phyloP scores from a whole-genome alignment of 2,797 vertebrate genomes.

The Spinus olivaceus region DNA sequence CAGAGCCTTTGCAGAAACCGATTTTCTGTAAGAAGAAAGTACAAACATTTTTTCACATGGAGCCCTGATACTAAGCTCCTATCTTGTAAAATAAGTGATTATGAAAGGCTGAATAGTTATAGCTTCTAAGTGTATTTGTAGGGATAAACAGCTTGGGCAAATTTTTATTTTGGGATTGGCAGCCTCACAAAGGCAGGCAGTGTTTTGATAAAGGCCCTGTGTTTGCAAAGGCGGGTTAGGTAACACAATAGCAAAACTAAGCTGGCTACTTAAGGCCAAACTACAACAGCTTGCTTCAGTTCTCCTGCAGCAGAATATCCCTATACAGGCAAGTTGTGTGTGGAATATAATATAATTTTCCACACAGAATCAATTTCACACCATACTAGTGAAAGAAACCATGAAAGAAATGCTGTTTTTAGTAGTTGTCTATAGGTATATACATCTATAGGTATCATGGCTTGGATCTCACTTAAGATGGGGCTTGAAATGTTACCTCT shows the following conservation, averaged over 20 bases:
- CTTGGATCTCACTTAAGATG: neutral
- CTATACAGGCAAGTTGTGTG: neutral
- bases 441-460: neutral
- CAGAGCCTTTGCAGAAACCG: conserved; percentile 65
- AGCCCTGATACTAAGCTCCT: neutral
- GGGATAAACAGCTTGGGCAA: neutral
- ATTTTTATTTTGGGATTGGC: conserved; percentile 2
- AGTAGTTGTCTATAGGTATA: neutral
- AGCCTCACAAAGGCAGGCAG: neutral
- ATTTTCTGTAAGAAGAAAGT: conserved; percentile 54
- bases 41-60: neutral
- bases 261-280: neutral
- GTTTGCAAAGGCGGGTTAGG: neutral
- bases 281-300: neutral
- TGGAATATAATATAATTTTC: neutral
- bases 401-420: neutral
- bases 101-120: neutral
- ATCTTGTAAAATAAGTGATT: conserved; percentile 14
- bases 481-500: neutral
- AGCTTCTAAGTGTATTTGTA: neutral
- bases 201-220: neutral
- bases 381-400: neutral
- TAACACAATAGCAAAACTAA: neutral
- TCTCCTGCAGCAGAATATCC: neutral
- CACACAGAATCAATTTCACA: neutral